Conservation (phyloP, 2,888 invertebrate genomes). For the Xestia ashworthii region DNA sequence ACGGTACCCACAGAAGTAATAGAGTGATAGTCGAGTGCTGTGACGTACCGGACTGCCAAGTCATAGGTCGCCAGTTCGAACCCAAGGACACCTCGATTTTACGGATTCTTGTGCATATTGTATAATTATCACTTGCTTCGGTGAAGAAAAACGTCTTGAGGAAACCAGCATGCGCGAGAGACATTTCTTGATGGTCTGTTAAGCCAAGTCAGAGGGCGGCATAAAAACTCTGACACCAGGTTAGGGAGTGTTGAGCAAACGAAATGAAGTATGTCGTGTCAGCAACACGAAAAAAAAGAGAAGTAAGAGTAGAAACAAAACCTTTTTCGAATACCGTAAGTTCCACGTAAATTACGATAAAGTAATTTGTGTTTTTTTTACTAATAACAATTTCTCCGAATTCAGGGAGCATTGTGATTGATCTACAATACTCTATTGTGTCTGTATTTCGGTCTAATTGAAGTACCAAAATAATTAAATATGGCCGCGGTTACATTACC, state of each 20-base stretch:
- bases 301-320: background rate
- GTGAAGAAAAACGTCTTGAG: too few species aligned
- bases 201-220: too few species aligned
- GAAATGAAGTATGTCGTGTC: background rate
- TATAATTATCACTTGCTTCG: too few species aligned
- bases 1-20: background rate
- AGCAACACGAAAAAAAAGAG: background rate
- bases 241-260: background rate
- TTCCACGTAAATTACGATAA: background rate
- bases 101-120: too few species aligned
- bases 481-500: background rate
- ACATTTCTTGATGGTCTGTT: too few species aligned
- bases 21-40: too few species aligned
- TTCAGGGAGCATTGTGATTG: conserved; percentile 1
- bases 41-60: too few species aligned
- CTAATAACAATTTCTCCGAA: conserved; percentile 15
- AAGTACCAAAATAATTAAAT: conserved; percentile 15
- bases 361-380: background rate
- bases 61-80: too few species aligned
- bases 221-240: too few species aligned
- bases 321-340: background rate
- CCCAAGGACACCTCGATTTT: too few species aligned
- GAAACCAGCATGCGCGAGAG: too few species aligned
- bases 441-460: background rate
- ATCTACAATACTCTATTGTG: conserved; percentile 29